These are phyloP conservation scores for Nemotelus pantherinus DNA, from an alignment of 2,888 invertebrate genomes.

Conservation along the genomic window DNA sequence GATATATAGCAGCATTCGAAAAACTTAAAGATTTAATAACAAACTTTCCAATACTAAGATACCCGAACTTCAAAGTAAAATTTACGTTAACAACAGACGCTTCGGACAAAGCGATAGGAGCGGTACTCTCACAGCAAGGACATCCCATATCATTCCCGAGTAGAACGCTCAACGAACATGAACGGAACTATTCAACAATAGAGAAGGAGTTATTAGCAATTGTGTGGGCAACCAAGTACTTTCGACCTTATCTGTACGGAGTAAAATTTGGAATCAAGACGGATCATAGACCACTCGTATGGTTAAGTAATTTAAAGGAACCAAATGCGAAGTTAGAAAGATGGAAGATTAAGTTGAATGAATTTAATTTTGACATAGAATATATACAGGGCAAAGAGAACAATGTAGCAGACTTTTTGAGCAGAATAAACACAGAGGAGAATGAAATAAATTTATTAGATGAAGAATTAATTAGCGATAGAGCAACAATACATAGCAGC, in stretches of 20 bases:
- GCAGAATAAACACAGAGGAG: no score
- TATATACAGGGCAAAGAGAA: not conserved
- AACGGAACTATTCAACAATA: constrained; percentile 55
- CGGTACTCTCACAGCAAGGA: constrained; percentile 54
- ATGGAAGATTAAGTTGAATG: not conserved
- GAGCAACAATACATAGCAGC: not conserved
- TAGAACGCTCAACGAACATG: constrained; percentile 40
- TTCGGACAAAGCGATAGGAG: constrained; percentile 53
- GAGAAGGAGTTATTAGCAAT: constrained; percentile 59
- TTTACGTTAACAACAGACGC: constrained; percentile 57
- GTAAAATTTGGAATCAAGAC: not conserved
- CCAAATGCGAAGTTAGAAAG: not conserved
- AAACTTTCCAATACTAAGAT: not conserved
- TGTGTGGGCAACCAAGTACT: constrained; percentile 58
- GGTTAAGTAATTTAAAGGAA: not conserved
- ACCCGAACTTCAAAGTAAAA: constrained; percentile 56
- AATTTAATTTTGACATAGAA: not conserved
- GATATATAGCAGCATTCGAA: not conserved
- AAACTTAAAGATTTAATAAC: constrained; percentile 10
- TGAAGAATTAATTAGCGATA: not conserved
- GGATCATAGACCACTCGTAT: constrained; percentile 11
- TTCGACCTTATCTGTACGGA: constrained; percentile 56
- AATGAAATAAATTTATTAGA: no score
- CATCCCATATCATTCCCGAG: constrained; percentile 53
- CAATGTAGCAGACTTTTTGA: no score